These are phyloP conservation scores for Capricornis sumatraensis DNA, from an alignment of 2,113 vertebrate species.

Conservation along the genomic window DNA sequence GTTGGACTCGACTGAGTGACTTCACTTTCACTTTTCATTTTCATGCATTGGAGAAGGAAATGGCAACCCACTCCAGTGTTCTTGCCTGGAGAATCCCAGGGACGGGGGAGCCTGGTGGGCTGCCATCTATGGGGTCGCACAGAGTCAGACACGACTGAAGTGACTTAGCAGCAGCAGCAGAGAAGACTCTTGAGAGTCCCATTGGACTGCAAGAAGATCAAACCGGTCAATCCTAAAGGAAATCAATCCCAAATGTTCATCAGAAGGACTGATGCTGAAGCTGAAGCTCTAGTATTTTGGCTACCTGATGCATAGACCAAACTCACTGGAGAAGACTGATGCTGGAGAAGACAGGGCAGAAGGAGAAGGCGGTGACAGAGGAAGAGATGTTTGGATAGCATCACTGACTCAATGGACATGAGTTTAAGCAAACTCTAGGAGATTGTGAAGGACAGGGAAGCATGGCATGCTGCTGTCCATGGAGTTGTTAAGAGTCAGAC, in stretches of 20 bases:
- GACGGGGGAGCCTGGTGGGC: fast-evolving
- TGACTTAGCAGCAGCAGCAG: background rate
- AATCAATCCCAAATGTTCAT: background rate
- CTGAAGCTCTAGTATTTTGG: background rate
- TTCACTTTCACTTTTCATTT: no score
- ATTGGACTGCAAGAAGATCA: background rate
- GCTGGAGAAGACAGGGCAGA: background rate
- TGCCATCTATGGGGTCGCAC: fast-evolving
- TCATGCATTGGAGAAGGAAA: no score
- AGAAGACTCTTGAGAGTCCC: background rate
- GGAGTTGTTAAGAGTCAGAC: background rate
- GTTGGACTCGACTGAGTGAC: no score
- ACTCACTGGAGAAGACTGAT: background rate
- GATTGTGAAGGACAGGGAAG: background rate
- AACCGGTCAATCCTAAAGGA: background rate
- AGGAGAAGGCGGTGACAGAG: background rate
- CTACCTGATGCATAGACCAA: background rate
- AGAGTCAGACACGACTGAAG: no score
- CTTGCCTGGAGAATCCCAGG: no score
- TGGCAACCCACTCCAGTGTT: no score
- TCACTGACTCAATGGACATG: background rate
- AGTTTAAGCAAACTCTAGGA: background rate
- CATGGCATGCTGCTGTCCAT: background rate
- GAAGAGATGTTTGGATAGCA: background rate
- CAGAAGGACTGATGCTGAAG: background rate